These are phyloP conservation scores for Calephelis perditalis DNA, from an alignment of 2,888 invertebrate genomes.

Conservation along the genomic window DNA sequence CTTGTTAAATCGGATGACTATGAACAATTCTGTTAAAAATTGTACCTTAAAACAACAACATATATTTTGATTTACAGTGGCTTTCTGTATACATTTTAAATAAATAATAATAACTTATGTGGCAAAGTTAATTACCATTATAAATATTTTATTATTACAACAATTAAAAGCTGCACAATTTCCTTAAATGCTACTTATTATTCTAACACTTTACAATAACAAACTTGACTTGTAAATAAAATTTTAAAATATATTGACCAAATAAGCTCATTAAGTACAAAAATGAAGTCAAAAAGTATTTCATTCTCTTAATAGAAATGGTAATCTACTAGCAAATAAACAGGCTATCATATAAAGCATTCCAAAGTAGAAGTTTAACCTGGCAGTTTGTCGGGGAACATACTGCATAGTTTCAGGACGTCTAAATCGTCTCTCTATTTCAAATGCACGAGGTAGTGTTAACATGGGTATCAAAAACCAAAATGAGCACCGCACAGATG, in stretches of 20 bases:
- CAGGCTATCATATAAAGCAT: slow-evolving; percentile 92
- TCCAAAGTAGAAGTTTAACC: slow-evolving; percentile 93
- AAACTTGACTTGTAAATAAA: slow-evolving; percentile 7
- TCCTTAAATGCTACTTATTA: background rate
- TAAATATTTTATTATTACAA: no score
- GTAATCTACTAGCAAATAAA: slow-evolving; percentile 82
- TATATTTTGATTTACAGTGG: no score
- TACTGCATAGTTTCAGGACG: slow-evolving; percentile 86
- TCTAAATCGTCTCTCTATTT: slow-evolving; percentile 93
- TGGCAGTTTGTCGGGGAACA: slow-evolving; percentile 93
- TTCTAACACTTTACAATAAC: background rate
- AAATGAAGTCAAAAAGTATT: slow-evolving; percentile 18
- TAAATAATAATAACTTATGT: no score
- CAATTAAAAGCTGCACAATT: background rate
- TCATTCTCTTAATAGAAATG: slow-evolving; percentile 67
- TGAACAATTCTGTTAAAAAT: no score
- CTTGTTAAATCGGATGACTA: background rate
- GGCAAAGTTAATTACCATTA: no score
- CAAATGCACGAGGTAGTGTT: slow-evolving; percentile 92
- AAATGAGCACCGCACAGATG: slow-evolving; percentile 88
- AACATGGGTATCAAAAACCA: slow-evolving; percentile 94
- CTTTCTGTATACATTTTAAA: no score
- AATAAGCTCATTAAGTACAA: slow-evolving; percentile 36
- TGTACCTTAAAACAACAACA: no score
- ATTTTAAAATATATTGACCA: slow-evolving; percentile 1